Base-by-base conservation (phyloP, 1,140 invertebrate species). In the Psilanteris sp. region DNA sequence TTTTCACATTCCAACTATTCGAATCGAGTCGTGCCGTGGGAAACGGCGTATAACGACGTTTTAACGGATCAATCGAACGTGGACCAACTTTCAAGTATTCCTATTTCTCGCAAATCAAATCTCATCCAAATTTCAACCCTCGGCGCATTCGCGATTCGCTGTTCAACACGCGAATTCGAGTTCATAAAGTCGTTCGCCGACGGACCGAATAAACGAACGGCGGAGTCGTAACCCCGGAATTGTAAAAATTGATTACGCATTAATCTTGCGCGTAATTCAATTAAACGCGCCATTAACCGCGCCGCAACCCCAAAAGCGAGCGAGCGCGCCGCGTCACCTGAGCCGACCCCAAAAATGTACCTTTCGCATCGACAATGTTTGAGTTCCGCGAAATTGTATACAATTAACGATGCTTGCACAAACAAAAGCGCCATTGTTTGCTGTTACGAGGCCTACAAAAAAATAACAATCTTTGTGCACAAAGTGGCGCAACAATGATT, bases 401-500 rank as follows among this genome's bases (percentile, higher is more conserved):
- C 70, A 73, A 73, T 73, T 73, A 72, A 72, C 29, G 70, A 59
- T 44, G 59, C 50, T 59, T 73, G 50, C 44, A 52, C 59, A 73
- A 72, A 73, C 70, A 73, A 73, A 66, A 59, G 59, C 52, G 43
- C 1, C 34, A 64, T 66, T 66, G 70, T 66, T 66, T 55, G 57
- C 15, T 31, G 18, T 32, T 36, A n/a, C 50, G 39, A 36, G 44
- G 44, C 27, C 18, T 20, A 20, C n/a, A 61, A 41, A 26, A 37
- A 72, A 73, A 57, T 43, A 34, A 59, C 57, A 57, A 73, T 59
- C 50, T 37, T 73, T 50, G 4, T 44, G 27, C 24, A 59, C 70
- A 36, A 50, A 66, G 34, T 57, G 50, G 50, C n/a, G 70, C 70
- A 36, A 66, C 48, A 37, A 72, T 72, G 59, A 57, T 57, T 64